Evolutionary conservation across 2,113 vertebrate genomes (phyloP).

Genomic region (Mesembrinibis cayennensis): DNA sequence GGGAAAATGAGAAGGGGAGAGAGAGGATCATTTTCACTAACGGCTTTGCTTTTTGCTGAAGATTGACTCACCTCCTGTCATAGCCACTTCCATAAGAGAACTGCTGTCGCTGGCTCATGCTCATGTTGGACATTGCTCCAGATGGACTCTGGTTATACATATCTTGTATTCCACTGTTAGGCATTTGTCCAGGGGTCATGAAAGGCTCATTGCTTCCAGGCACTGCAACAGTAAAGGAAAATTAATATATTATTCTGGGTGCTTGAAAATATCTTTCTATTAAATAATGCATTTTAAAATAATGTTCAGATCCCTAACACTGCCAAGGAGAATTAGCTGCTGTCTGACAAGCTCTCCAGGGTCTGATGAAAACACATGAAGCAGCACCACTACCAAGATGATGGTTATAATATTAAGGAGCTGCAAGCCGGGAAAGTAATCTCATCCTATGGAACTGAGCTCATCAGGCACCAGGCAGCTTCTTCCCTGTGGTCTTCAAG

Average conservation of each 20-base stretch:
- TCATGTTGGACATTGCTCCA: constrained; percentile 82
- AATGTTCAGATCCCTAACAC: constrained; percentile 30
- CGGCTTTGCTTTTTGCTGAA: neutral
- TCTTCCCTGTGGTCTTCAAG: neutral
- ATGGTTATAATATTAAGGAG: neutral
- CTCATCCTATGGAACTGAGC: neutral
- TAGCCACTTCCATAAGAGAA: constrained; percentile 90
- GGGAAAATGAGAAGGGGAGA: neutral
- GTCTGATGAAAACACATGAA: constrained; percentile 22
- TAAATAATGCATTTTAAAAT: constrained; percentile 16
- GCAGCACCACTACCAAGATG: neutral
- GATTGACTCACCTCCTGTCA: constrained; percentile 85
- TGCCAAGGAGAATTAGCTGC: constrained; percentile 30
- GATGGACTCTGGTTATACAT: constrained; percentile 89
- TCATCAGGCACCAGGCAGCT: neutral
- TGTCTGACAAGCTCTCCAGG: constrained; percentile 13
- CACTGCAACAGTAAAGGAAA: constrained; percentile 72
- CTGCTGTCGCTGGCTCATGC: constrained; percentile 90
- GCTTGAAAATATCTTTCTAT: constrained; percentile 4
- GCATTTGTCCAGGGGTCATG: constrained; percentile 89
- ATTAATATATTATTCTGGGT: constrained; percentile 14
- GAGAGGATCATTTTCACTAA: neutral
- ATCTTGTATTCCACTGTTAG: constrained; percentile 89
- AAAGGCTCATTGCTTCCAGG: constrained; percentile 90
- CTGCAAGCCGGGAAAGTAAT: neutral